phyloP scores from a whole-genome alignment of 1,140 invertebrate species.

The Gryon sp. region DNA sequence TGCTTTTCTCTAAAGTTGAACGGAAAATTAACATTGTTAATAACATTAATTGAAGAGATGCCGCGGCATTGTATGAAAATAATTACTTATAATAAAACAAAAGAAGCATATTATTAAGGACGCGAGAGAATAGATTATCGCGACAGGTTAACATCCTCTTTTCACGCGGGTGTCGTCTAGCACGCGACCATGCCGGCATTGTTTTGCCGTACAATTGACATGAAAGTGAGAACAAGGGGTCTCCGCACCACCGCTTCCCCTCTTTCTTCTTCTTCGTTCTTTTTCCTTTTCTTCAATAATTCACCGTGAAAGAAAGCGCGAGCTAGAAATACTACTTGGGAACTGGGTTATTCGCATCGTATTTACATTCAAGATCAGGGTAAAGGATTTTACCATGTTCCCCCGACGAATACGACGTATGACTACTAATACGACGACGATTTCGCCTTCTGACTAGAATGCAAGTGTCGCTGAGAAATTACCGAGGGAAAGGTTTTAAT shows the following conservation, averaged over 20 bases:
- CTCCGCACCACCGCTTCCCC: too few relatives aligned
- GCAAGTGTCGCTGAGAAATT: conserved; percentile 48
- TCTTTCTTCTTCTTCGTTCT: conserved; percentile 9
- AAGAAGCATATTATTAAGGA: conserved; percentile 19
- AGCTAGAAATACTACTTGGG: conserved; percentile 53
- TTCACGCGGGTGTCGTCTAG: conserved; percentile 33
- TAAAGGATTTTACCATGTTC: conserved; percentile 54
- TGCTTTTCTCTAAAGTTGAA: conserved; percentile 1
- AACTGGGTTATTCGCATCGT: conserved; percentile 65
- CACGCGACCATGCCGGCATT: conserved; percentile 43
- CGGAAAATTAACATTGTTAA: conserved; percentile 23
- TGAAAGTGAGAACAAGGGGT: conserved; percentile 61
- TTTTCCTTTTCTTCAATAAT: conserved; percentile 38
- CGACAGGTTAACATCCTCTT: conserved; percentile 36
- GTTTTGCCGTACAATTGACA: conserved; percentile 31
- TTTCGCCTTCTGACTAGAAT: conserved; percentile 40
- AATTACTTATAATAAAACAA: conserved; percentile 37
- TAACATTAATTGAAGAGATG: conserved; percentile 18
- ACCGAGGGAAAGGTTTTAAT: conserved; percentile 37
- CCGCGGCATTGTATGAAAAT: conserved; percentile 47
- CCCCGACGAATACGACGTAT: conserved; percentile 1
- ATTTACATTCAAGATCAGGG: conserved; percentile 73
- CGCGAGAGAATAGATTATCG: conserved; percentile 31
- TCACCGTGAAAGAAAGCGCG: conserved; percentile 45
- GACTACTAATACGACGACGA: conserved; percentile 27